Base-by-base conservation (phyloP, 2,113 vertebrate genomes). In the Gadus chalcogrammus region DNA sequence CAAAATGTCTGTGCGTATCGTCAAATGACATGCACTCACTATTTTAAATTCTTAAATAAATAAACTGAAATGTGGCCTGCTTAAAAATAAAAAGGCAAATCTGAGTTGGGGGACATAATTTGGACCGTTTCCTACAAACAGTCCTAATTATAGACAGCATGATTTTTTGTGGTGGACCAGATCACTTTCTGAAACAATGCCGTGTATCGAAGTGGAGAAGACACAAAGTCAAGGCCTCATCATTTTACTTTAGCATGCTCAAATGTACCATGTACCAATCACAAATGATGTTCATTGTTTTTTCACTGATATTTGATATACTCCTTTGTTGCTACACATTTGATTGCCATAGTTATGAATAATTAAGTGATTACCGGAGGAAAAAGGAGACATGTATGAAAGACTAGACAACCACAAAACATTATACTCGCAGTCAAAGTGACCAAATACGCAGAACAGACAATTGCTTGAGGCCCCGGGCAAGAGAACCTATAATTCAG, bases 101-200 rank as follows among this genome's bases (percentile, higher is more conserved):
- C 42, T 48, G 42, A 48, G 42, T 48, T 13, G 11, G 11, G 42
- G 13, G 42, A 48, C 42, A 48, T 48, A 13, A 48, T 13, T 48
- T 1, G 42, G 12, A 2, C 42, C 8, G 42, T 48, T 65, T n/a
- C 53, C 53, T 79, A 59, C 20, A 12, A 48, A 48, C 42, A 48
- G 42, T 48, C 42, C 42, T 48, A 48, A 48, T 48, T 48, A 48
- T 48, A 48, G 42, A 13, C 61, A 71, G 67, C 62, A 13, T 24
- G 18, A 24, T 65, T 65, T 63, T 65, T 79, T 84, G 84, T 77
- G 87, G 86, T 85, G 78, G 67, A 91, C 87, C 88, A 87, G 78
- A 74, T 77, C 75, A 88, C 89, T 90, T 90, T 85, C 89, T 88
- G 84, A 84, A 82, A 79, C 73, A 66, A 65, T 31, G 55, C 72